Percentiles rank a stretch among this genome's conserved stretches.
These are phyloP conservation scores for Sinocyclocheilus maitianheensis DNA, from an alignment of 2,113 vertebrate species.

Conservation along the genomic window DNA sequence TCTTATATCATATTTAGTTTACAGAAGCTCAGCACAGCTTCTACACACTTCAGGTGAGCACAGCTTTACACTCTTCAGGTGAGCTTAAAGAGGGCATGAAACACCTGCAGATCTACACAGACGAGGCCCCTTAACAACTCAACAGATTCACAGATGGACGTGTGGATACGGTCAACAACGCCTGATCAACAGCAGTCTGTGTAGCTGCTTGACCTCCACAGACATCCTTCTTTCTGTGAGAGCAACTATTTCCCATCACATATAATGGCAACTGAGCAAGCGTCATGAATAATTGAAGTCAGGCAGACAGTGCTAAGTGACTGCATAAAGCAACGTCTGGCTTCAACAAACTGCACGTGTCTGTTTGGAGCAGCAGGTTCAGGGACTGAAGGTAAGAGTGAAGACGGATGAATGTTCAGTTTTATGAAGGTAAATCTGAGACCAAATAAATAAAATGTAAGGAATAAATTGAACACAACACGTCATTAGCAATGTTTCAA, in stretches of 20 bases:
- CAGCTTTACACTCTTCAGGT: background rate
- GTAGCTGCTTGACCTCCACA: conserved; percentile 45
- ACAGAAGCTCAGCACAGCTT: background rate
- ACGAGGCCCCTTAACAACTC: background rate
- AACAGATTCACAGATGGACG: background rate
- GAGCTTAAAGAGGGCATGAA: background rate
- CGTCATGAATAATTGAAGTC: conserved; percentile 74
- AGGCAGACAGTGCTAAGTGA: conserved; percentile 37
- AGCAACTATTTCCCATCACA: conserved; percentile 73
- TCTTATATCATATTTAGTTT: too few species aligned
- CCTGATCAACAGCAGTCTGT: background rate
- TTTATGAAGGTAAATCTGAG: too few species aligned
- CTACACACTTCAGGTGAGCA: background rate
- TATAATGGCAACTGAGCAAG: conserved; percentile 75
- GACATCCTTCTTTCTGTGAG: conserved; percentile 46
- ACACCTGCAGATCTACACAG: background rate
- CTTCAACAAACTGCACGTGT: conserved; percentile 20
- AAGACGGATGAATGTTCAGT: too few species aligned
- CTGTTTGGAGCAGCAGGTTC: background rate
- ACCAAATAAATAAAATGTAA: too few species aligned
- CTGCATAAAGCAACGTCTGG: conserved; percentile 14
- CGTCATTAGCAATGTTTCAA: too few species aligned
- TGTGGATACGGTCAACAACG: background rate
- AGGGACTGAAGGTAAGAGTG: background rate
- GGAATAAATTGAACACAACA: too few species aligned